These are phyloP conservation scores for Sebastes schlegelii DNA, from an alignment of 2,113 vertebrate species.

Conservation along the genomic window DNA sequence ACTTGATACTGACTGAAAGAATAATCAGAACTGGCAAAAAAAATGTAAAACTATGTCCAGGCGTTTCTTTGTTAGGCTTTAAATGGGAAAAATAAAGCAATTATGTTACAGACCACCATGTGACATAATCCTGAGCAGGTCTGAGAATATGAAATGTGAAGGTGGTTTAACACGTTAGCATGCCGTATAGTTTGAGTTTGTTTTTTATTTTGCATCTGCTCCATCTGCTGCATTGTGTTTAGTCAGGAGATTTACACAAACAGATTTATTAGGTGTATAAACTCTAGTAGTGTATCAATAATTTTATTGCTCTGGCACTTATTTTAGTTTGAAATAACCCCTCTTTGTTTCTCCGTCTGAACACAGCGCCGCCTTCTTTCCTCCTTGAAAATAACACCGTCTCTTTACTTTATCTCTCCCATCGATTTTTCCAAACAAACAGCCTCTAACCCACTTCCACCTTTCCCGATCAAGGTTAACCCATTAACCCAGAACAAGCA, in stretches of 20 bases:
- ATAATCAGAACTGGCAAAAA: no score
- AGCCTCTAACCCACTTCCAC: constrained; percentile 54
- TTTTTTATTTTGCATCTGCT: constrained; percentile 5
- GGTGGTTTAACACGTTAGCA: constrained; percentile 2
- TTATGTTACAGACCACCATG: background rate
- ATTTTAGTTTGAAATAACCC: constrained; percentile 8
- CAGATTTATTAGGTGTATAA: constrained; percentile 29
- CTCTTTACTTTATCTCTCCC: constrained; percentile 34
- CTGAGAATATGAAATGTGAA: background rate
- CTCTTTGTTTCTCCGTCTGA: constrained; percentile 21
- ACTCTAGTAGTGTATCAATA: constrained; percentile 11
- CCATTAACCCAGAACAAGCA: constrained; percentile 68
- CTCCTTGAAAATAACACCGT: constrained; percentile 16
- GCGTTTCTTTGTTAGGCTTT: no score
- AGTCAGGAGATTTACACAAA: constrained; percentile 9
- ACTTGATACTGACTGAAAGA: no score
- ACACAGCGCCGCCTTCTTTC: background rate
- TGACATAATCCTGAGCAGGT: background rate
- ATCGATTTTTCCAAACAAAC: constrained; percentile 52
- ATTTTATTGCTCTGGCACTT: constrained; percentile 1
- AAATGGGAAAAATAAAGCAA: background rate
- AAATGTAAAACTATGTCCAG: no score
- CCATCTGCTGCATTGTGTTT: constrained; percentile 12
- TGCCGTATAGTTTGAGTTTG: constrained; percentile 19
- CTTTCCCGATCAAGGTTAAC: constrained; percentile 52